phyloP scores from a whole-genome alignment of 2,888 invertebrate genomes.

The Hirudinaria manillensis region DNA sequence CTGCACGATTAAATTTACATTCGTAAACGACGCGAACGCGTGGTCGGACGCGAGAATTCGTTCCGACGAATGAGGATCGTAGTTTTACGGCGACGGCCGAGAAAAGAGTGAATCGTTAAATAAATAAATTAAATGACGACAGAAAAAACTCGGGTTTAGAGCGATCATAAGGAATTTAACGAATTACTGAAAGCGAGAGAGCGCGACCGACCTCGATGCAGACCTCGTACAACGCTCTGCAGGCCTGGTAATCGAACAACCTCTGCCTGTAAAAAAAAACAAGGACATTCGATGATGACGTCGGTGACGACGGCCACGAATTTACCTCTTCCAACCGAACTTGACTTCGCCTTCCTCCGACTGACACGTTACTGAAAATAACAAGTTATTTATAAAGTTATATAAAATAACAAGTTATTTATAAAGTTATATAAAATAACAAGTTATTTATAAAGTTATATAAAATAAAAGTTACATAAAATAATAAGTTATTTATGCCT shows the following conservation, averaged over 20 bases:
- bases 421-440: not conserved
- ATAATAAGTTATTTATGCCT: not conserved
- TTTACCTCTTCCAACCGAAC: conserved; percentile 75
- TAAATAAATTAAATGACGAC: not conserved
- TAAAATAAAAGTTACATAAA: not conserved
- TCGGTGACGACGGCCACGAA: not conserved
- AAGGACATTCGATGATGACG: not conserved
- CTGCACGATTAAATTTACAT: not conserved
- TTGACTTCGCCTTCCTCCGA: conserved; percentile 72
- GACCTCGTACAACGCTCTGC: conserved; percentile 73
- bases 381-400: not conserved
- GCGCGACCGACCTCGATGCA: conserved; percentile 59
- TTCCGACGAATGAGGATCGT: too few species aligned
- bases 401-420: not conserved
- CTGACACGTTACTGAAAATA: conserved; percentile 65
- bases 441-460: not conserved
- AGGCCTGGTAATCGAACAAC: conserved; percentile 78
- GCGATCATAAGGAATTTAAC: not conserved
- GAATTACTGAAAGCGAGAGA: not conserved
- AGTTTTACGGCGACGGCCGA: not conserved
- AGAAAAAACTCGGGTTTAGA: not conserved
- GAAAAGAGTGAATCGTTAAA: not conserved
- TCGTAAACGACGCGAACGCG: not conserved
- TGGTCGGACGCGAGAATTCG: too few species aligned
- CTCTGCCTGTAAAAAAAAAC: conserved; percentile 58